phyloP scores from a whole-genome alignment of 2,797 vertebrate genomes.

The Myotis myotis region DNA sequence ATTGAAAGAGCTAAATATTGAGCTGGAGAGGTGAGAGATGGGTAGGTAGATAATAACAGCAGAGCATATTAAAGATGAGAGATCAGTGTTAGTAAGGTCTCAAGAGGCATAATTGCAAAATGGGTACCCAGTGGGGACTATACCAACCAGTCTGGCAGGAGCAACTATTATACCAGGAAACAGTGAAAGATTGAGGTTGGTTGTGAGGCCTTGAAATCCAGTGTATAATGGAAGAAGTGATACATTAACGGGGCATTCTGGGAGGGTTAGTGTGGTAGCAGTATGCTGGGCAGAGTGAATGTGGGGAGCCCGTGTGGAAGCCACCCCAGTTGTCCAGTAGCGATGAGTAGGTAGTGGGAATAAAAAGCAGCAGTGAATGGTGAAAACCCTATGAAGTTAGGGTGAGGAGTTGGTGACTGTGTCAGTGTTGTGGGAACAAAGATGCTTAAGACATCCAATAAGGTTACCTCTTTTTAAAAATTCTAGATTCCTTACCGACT shows the following conservation, averaged over 20 bases:
- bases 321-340: neutral
- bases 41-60: neutral
- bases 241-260: neutral
- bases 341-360: neutral
- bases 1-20: neutral
- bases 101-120: neutral
- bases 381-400: neutral
- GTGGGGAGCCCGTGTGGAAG: neutral
- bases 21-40: neutral
- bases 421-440: neutral
- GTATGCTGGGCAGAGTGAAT: neutral
- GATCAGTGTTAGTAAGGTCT: neutral
- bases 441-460: neutral
- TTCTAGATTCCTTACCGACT: constrained; percentile 95
- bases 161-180: neutral
- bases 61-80: neutral
- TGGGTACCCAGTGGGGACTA: neutral
- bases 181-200: neutral
- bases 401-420: neutral
- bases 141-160: neutral
- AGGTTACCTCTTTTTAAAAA: constrained; percentile 52
- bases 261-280: neutral
- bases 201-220: neutral
- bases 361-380: neutral
- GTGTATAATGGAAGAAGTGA: neutral